Evolutionary conservation across 2,888 invertebrate genomes (phyloP), one percentile per base, ranked within the genome.

Genomic region (Nycteola revayana): DNA sequence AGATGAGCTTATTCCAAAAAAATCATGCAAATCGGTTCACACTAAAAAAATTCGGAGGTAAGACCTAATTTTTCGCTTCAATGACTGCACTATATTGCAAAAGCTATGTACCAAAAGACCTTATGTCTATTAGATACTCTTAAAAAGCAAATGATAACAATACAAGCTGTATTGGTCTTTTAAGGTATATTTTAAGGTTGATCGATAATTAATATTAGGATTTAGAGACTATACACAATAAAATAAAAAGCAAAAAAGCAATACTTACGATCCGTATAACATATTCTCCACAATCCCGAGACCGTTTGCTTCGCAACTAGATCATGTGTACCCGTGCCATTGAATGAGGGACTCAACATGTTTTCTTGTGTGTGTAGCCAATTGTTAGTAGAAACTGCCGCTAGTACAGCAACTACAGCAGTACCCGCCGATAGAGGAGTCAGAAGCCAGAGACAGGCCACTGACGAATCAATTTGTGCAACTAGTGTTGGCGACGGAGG

Each of bases 351-450:
- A 79, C 94, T 95, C 37, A 93, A 91, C 89, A 96, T 92, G 73
- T 94, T 94, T 76, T 97, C 96, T 72, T 95, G 94, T 2, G 96
- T 96, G 56, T 94, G 93, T 10, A 97, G 90, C 97, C 97, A 97
- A 80, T 95, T 94, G 71, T 93, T 94, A 1, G 95, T 95, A 4
- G 92, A 90, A 42, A 95, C 92, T 9, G 95, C 94, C 1, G 94
- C 91, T 23, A 93, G 86, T 9, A 95, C 93, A 24, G 94, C 93
- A 7, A 92, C 90, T 20, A 94, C 90, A 7, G 94, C 94, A 7
- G 94, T 90, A 20, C 94, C 91, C 7, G 94, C 94, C 9, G 93
- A 91, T 18, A 94, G 70, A 0, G 92, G 92, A 0, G 92, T 92
- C 22, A 91, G 68, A 14, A 92, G 74, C 92, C 92, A 92, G 47